These are phyloP conservation scores for Argentina silus DNA, from an alignment of 2,797 vertebrate species.

Conservation along the genomic window DNA sequence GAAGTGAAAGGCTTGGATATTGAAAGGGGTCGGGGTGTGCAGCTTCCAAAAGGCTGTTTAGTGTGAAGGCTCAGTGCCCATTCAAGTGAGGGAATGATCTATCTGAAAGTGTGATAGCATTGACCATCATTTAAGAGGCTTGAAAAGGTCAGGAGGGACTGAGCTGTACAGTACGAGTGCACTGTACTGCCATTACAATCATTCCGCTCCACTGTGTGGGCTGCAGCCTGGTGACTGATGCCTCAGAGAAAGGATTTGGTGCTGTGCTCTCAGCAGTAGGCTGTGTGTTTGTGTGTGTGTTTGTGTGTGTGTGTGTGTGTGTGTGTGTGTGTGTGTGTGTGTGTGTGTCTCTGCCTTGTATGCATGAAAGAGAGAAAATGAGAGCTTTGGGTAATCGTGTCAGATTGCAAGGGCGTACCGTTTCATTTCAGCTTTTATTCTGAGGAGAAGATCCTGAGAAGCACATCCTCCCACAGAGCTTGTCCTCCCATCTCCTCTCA, in stretches of 20 bases:
- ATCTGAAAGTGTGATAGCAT: constrained; percentile 48
- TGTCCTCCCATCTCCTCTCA: background rate
- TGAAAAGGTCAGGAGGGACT: constrained; percentile 51
- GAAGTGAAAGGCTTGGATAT: constrained; percentile 52
- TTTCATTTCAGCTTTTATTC: constrained; percentile 48
- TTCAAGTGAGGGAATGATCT: constrained; percentile 63
- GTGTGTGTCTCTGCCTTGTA: constrained; percentile 5
- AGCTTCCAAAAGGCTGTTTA: background rate
- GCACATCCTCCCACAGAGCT: constrained; percentile 28
- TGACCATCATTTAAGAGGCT: constrained; percentile 63
- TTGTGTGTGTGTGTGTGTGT: background rate
- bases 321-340: background rate
- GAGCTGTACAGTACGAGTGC: constrained; percentile 25
- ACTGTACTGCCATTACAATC: constrained; percentile 48
- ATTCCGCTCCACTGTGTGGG: constrained; percentile 51
- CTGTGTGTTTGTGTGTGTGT: constrained; percentile 23
- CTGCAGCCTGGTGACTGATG: constrained; percentile 53
- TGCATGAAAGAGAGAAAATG: background rate
- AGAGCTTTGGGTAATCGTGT: constrained; percentile 51
- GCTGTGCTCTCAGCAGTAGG: constrained; percentile 11
- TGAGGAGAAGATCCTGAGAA: constrained; percentile 43
- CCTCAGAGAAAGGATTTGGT: constrained; percentile 51
- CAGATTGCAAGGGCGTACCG: constrained; percentile 27
- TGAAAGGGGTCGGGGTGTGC: constrained; percentile 27
- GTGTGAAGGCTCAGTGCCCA: constrained; percentile 45